Conservation (phyloP, 2,797 vertebrate species). For the Neomorphus geoffroyi region DNA sequence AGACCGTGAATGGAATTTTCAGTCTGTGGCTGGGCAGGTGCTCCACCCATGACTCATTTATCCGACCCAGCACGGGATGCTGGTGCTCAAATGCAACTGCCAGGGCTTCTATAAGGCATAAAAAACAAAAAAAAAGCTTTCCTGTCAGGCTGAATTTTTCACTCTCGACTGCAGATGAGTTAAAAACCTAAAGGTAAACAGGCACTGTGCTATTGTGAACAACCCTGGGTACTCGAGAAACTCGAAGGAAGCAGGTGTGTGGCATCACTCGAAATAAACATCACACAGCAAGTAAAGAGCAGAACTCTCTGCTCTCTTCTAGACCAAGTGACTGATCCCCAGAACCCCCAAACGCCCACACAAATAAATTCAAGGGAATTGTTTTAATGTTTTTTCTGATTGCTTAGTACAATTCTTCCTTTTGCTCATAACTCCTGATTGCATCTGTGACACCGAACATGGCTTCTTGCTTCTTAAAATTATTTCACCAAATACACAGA, state of each 20-base stretch:
- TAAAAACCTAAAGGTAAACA: background rate
- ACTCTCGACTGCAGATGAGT: background rate
- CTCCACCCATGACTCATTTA: constrained; percentile 59
- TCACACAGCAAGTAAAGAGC: background rate
- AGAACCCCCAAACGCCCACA: background rate
- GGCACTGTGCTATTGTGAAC: background rate
- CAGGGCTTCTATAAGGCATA: constrained; percentile 2
- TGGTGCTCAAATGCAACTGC: background rate
- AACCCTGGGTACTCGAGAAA: background rate
- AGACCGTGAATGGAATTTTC: constrained; percentile 68
- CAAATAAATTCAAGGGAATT: background rate
- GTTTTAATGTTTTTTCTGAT: background rate
- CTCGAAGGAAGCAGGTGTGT: constrained; percentile 39
- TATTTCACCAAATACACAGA: background rate
- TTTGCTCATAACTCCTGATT: background rate
- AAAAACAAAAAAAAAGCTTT: constrained; percentile 6
- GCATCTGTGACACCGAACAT: background rate
- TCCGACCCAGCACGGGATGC: constrained; percentile 22
- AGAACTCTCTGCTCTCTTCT: background rate
- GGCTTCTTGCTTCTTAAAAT: background rate
- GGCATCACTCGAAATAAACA: background rate
- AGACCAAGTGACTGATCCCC: background rate
- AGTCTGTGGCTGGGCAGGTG: constrained; percentile 66
- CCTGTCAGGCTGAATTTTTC: constrained; percentile 9
- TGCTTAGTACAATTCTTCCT: background rate